These are phyloP conservation scores for Ailurus styani DNA, from an alignment of 2,113 vertebrate genomes.

Conservation along the genomic window DNA sequence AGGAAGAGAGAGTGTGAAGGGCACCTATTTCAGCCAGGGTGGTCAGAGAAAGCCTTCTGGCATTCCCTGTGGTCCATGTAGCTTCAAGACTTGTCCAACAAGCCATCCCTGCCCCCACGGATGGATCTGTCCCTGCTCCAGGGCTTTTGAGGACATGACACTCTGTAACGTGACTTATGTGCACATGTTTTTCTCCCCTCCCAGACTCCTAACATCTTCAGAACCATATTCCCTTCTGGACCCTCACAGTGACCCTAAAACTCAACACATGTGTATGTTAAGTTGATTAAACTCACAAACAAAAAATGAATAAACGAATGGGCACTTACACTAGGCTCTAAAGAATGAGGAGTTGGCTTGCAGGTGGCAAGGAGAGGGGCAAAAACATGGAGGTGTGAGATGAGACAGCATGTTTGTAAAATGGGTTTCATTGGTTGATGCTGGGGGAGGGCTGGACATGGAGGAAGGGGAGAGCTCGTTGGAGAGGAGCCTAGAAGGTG, in stretches of 20 bases:
- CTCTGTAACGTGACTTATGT: no score
- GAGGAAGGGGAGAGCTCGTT: background rate
- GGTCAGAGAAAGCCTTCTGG: background rate
- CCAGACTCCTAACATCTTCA: background rate
- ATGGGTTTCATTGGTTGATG: background rate
- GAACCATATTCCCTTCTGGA: background rate
- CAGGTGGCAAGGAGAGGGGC: background rate
- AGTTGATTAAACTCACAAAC: background rate
- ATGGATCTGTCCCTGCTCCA: background rate
- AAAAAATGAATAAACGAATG: background rate
- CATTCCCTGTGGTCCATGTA: no score
- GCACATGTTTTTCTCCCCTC: background rate
- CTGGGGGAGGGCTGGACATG: background rate
- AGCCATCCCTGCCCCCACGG: background rate
- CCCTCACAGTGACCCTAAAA: background rate
- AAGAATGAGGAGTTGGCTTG: background rate
- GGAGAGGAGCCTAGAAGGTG: background rate
- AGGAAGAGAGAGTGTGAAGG: background rate
- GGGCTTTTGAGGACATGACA: background rate
- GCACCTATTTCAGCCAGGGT: background rate
- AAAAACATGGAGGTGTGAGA: background rate
- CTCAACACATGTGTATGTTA: background rate
- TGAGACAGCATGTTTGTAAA: background rate
- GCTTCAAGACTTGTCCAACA: background rate
- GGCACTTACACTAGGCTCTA: background rate